phyloP scores from a whole-genome alignment of 2,113 vertebrate species.

The Odontesthes bonariensis region DNA sequence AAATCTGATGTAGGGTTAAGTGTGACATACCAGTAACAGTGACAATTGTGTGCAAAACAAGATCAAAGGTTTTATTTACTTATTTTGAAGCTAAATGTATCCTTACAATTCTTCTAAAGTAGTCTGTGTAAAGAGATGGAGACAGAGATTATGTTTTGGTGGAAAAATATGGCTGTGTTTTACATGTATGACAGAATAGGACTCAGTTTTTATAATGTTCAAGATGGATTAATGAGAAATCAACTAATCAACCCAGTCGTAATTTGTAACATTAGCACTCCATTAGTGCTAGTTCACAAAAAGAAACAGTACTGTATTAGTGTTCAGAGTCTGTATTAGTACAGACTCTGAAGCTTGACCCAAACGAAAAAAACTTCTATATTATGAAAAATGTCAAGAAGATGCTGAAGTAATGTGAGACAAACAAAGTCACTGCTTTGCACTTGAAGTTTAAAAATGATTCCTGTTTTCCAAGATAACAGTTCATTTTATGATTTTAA shows the following conservation, averaged over 20 bases:
- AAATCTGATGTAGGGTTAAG: slow-evolving; percentile 51
- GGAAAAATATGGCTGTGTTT: neutral
- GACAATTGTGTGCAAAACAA: slow-evolving; percentile 12
- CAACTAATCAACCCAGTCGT: neutral
- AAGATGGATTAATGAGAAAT: slow-evolving; percentile 4
- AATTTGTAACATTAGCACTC: neutral
- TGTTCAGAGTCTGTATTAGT: too few relatives aligned
- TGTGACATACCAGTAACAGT: slow-evolving; percentile 11
- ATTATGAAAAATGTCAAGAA: neutral
- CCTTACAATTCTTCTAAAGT: neutral
- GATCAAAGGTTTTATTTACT: slow-evolving; percentile 40
- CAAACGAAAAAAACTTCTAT: too few relatives aligned
- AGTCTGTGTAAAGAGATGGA: neutral
- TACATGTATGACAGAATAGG: neutral
- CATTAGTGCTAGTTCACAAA: too few relatives aligned
- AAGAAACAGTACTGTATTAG: too few relatives aligned
- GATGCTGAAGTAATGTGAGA: neutral
- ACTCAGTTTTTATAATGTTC: neutral
- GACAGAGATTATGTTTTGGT: neutral
- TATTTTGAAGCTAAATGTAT: slow-evolving; percentile 28
- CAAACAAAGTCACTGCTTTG: neutral
- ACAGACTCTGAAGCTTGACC: too few relatives aligned
- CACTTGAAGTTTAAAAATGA: slow-evolving; percentile 2
- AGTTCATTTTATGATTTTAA: slow-evolving; percentile 34
- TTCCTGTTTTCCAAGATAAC: slow-evolving; percentile 1